Evolutionary conservation across 2,888 invertebrate genomes (phyloP), one percentile per base, ranked within the genome.

Genomic region (Oligia latruncula): DNA sequence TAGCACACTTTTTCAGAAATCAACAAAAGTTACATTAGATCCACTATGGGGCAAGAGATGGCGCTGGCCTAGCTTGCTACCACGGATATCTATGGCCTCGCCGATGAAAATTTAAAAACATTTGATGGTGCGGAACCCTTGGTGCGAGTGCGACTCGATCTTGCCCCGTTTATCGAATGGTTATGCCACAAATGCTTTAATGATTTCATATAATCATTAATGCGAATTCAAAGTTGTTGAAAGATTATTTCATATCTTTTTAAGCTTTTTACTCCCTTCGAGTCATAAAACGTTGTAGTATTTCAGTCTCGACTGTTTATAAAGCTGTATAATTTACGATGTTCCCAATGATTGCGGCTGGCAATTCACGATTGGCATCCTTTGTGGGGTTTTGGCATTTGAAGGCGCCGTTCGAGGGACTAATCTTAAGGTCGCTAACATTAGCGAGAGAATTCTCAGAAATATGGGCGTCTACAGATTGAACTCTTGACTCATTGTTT

Each of bases 281-380:
- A 76, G 82, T 77, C 70, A 75, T 80, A 83, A 79, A 83, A 65
- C 74, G 58, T 76, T 78, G 73, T 77, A 74, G 62, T 78, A 83
- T 81, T 85, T 80, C 83, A 76, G 77, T 78, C 74, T 74, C 70
- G 78, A 72, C 75, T 87, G 74, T 87, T 90, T 87, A 88, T 89
- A 87, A 87, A 80, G 83, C 83, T 82, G 77, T 88, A 89, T 91
- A 92, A 92, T 90, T 91, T 89, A 90, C 89, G 92, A 92, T 92
- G 87, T 88, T 82, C 80, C 84, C 88, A 90, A 89, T 86, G 91
- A 93, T 93, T 93, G 90, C 90, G 89, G 86, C 89, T 94, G 94
- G 93, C 90, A 94, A 94, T 93, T 95, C 95, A 94, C 95, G 94
- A 94, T 91, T 92, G 91, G 90, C 90, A 92, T 93, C 92, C 93